phyloP scores from a whole-genome alignment of 2,113 vertebrate species.

The Actenoides hombroni region DNA sequence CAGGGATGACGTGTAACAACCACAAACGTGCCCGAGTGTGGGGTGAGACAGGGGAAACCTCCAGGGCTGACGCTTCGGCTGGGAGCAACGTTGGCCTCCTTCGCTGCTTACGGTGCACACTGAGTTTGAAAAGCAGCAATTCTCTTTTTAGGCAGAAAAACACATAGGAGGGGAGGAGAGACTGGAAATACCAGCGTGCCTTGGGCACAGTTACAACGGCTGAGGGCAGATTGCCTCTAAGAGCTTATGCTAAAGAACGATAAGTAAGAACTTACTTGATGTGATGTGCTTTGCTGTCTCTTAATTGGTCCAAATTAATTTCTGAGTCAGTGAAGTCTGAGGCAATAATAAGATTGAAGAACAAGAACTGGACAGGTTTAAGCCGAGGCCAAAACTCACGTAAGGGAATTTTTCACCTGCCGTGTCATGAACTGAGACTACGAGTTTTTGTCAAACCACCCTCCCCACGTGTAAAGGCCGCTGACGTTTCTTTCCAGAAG shows the following conservation, averaged over 20 bases:
- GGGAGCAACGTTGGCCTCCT: accelerated
- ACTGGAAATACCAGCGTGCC: background rate
- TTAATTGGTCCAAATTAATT: background rate
- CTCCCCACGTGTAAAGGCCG: accelerated
- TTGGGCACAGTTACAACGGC: background rate
- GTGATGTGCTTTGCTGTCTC: accelerated
- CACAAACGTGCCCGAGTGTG: accelerated
- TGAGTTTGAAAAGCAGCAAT: background rate
- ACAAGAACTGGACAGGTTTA: background rate
- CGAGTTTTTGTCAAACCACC: too few species aligned
- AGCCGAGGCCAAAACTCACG: accelerated
- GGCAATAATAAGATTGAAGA: background rate
- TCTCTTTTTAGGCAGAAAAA: background rate
- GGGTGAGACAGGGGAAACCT: background rate
- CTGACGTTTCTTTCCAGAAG: accelerated
- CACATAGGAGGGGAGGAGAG: background rate
- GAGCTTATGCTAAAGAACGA: background rate
- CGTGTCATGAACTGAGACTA: accelerated
- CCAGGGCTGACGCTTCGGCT: background rate
- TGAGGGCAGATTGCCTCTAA: background rate
- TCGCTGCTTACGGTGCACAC: accelerated
- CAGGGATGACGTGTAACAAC: accelerated
- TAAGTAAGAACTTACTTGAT: background rate
- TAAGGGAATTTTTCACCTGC: background rate
- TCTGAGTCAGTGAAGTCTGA: background rate